Evolutionary conservation across 1,140 invertebrate species (phyloP), one percentile per base, ranked within the genome.

Genomic region (Hyles euphorbiae): DNA sequence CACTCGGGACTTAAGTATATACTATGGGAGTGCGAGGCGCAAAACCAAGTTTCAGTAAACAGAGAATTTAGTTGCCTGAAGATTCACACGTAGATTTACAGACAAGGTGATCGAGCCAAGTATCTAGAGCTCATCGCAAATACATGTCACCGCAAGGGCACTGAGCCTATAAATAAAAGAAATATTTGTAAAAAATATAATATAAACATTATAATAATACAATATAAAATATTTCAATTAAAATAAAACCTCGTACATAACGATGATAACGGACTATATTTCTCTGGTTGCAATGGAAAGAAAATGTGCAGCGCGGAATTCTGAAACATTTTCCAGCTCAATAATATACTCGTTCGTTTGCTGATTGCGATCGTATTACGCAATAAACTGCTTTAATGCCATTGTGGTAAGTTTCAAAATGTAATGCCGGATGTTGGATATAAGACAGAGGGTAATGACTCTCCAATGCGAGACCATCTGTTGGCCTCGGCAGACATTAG

Each of bases 241-340:
- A 11, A 11, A 8, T 47, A 47, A 47, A 47, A 47, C 10, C 7
- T 10, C 12, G 1, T 5, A 10, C 7, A 22, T 10, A 10, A 48
- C 46, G 2, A 22, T 5, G 12, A 48, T n/a, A 11, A 11, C 46
- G 46, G n/a, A 11, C 3, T n/a, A 48, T 48, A n/a, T 48, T 11
- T 48, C 5, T 48, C 46, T 48, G 12, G n/a, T 48, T 48, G 50
- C 46, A 62, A 56, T 48, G 34, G 48, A 48, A 47, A 56, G 54
- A 70, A 72, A 77, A 74, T 72, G 50, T 75, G 69, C 66, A 76
- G 67, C 79, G 76, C 78, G 73, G 65, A 75, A 67, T 76, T 74
- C 71, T 67, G 63, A 67, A 72, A 69, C 67, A 77, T 77, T 81
- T 74, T 76, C 72, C 65, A 74, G 67, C 71, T 72, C 70, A 72